Evolutionary conservation across 2,113 vertebrate genomes (phyloP), one percentile per base, ranked within the genome.

Genomic region (Uropsilus gracilis): DNA sequence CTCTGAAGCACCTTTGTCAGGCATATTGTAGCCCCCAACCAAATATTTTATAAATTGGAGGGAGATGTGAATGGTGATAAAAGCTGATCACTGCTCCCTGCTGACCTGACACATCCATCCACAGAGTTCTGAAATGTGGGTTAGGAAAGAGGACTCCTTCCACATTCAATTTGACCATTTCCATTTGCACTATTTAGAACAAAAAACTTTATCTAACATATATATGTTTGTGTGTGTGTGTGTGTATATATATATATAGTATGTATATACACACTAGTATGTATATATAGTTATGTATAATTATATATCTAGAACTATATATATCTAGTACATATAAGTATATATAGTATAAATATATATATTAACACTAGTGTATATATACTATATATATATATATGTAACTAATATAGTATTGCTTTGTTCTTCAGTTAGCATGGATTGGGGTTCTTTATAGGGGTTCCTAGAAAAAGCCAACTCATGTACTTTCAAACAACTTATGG

Each of bases 41-140:
- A 95, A 90, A 93, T 97, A 92, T 96, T 93, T 97, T 73, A 97
- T 84, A 97, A 93, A 94, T 66, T 93, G 87, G 81, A 94, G 73
- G 16, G 24, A 90, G 64, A 96, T 73, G 57, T 84, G 85, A 96
- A 97, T 89, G 63, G 18, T 50, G 73, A 97, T 94, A 86, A 97
- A 97, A 97, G 77, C 63, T 42, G 28, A 83, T 24, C 46, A 72
- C 32, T 63, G 57, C 28, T 82, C 13, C 34, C 71, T 8, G 37
- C 63, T 90, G 71, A 30, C 87, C 93, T 61, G 63, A 93, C 39
- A 83, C 59, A 44, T 73, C 68, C 16, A 68, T 86, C 48, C 34
- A 78, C 20, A 17, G 76, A 82, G 84, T 86, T 95, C 81, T 75
- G 50, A 96, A 85, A 90, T 96, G 53, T 96, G 64, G 37, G 44